Base-by-base conservation (phyloP, 1,140 invertebrate species). In the Drosophila micromelanica region DNA sequence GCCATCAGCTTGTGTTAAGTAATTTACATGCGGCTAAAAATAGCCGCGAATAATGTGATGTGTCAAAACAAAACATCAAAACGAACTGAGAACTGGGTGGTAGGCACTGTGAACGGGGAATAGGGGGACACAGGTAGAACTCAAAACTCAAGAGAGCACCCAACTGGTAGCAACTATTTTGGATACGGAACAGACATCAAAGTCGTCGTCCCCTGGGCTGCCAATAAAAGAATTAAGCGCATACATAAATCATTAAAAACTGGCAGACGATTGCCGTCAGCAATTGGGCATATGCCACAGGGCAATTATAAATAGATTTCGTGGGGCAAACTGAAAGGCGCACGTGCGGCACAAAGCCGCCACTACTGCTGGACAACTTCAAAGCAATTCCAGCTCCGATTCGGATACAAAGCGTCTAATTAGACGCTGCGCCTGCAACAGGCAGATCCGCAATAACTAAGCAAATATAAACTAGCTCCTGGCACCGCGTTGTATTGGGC, bases 21-120 rank as follows among this genome's bases (percentile, higher is more conserved):
- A 82, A 84, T 80, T 87, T 79, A 77, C 76, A 59, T 40, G 56
- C n/a, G 49, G 6, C 84, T 71, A 74, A 79, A 89, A 87, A 87
- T 89, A 87, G 52, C n/a, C 79, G 42, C 52, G 74, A 89, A 87
- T 89, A 89, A 87, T 87, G 84, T 54, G 78, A 76, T 81, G 82
- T 86, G 82, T 86, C 82, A 87, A 86, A 86, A 86, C 82, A 86
- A 73, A 87, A 89, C 82, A 86, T 86, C 84, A 86, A 86, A 86
- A 82, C 71, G 63, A 51, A 76, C 49, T 35, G 37, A 37, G 32
- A 35, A 40, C 49, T 37, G 49, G 49, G 23, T 48, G 38, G 11
- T 17, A 32, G 32, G 42, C 38, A 42, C 48, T 20, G 48, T 48
- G 11, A 52, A 23, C 11, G 38, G 45, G n/a, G 27, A 17, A 8